Evolutionary conservation across 2,888 invertebrate species (phyloP).

Genomic region (Drosophila atripex): DNA sequence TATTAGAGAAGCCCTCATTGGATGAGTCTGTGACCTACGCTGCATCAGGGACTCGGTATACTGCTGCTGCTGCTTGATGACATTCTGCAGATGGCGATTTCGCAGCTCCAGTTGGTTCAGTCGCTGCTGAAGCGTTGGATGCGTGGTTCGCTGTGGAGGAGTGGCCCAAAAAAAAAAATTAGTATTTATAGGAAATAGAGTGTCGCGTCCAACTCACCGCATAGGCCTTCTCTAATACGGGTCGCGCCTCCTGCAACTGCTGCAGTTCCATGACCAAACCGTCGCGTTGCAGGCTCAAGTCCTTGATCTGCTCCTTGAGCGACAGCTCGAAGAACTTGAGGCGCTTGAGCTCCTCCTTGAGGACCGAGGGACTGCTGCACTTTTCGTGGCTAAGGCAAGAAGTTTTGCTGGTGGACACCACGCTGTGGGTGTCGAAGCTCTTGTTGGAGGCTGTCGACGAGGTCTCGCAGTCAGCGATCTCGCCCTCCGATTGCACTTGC

Average conservation of each 20-base stretch:
- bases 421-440: constrained; percentile 82
- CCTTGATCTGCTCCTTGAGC: constrained; percentile 83
- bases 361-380: constrained; percentile 77
- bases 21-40: constrained; percentile 84
- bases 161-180: background rate
- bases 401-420: constrained; percentile 80
- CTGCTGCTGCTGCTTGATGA: constrained; percentile 87
- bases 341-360: constrained; percentile 83
- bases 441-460: constrained; percentile 82
- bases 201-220: constrained; percentile 72
- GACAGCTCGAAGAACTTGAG: constrained; percentile 83
- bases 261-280: constrained; percentile 84
- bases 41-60: constrained; percentile 87
- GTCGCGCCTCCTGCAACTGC: constrained; percentile 84
- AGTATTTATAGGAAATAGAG: background rate
- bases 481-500: constrained; percentile 68
- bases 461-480: constrained; percentile 80
- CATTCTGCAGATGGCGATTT: constrained; percentile 87
- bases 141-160: constrained; percentile 80
- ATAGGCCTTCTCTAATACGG: constrained; percentile 84
- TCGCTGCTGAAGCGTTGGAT: constrained; percentile 83
- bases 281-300: constrained; percentile 83
- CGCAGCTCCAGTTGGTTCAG: constrained; percentile 86
- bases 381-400: constrained; percentile 67
- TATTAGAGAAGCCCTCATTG: background rate